These are phyloP conservation scores for Erethizon dorsatum DNA, from an alignment of 2,797 vertebrate genomes.

Conservation along the genomic window DNA sequence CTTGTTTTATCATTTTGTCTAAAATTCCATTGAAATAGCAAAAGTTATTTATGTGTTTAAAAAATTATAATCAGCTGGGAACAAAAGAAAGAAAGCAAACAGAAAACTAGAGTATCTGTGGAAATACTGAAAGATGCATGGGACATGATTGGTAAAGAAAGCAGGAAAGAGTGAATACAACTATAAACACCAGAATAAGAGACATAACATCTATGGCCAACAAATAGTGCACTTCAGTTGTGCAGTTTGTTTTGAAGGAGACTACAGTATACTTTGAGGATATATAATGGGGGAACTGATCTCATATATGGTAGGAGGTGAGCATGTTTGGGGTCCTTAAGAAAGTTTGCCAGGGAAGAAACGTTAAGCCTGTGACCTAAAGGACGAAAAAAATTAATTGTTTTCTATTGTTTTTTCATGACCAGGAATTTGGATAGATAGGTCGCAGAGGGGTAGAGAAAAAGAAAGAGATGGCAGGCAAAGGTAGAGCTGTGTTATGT, in stretches of 20 bases:
- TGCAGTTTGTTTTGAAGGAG: not conserved
- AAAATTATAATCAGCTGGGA: not conserved
- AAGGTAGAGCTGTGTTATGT: not conserved
- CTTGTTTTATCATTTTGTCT: not conserved
- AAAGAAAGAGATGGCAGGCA: not conserved
- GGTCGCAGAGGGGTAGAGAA: not conserved
- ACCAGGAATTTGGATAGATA: constrained; percentile 27
- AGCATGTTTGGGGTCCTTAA: not conserved
- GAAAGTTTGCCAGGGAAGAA: not conserved
- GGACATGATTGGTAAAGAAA: not conserved
- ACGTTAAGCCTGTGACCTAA: not conserved
- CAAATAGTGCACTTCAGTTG: not conserved
- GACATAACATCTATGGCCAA: not conserved
- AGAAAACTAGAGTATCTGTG: constrained; percentile 6
- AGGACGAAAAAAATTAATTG: not conserved
- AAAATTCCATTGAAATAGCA: constrained; percentile 45
- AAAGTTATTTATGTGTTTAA: not conserved
- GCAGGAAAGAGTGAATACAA: not conserved
- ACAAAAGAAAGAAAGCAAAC: constrained; percentile 42
- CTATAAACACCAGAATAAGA: not conserved
- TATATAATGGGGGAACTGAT: not conserved
- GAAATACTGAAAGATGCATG: not conserved
- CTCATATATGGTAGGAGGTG: not conserved
- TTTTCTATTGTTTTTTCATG: not conserved
- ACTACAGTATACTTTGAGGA: not conserved